Conservation (phyloP, 2,113 vertebrate genomes). For the Chaetodon auriga region DNA sequence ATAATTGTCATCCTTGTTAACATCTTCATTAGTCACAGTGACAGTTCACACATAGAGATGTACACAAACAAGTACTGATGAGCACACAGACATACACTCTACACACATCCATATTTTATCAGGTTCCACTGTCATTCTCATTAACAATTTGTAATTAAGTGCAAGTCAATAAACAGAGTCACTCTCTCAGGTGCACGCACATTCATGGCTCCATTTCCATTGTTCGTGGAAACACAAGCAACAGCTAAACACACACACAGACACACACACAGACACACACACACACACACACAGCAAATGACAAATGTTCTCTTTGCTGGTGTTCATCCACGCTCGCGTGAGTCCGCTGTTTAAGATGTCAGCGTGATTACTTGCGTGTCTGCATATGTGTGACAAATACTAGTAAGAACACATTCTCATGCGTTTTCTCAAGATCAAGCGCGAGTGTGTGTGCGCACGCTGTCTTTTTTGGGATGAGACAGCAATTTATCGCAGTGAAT, state of each 20-base stretch:
- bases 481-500: conserved; percentile 65
- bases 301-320: conserved; percentile 3
- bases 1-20: conserved; percentile 42
- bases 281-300: not conserved
- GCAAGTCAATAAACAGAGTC: conserved; percentile 18
- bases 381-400: conserved; percentile 27
- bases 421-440: conserved; percentile 29
- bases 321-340: not conserved
- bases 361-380: conserved; percentile 5
- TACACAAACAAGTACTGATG: conserved; percentile 12
- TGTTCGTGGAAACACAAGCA: conserved; percentile 11
- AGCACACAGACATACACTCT: not conserved
- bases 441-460: not conserved
- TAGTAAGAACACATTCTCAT: conserved; percentile 5
- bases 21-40: conserved; percentile 46
- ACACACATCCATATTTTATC: conserved; percentile 34
- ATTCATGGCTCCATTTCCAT: conserved; percentile 2
- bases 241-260: not conserved
- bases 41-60: conserved; percentile 12
- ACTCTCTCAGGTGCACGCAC: conserved; percentile 11
- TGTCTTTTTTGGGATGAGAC: conserved; percentile 47
- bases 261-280: not conserved
- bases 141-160: conserved; percentile 45
- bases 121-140: conserved; percentile 39
- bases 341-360: conserved; percentile 27